A percentile compares a stretch with the other conserved stretches of the same genome.
Evolutionary conservation across 2,797 vertebrate species (phyloP).

Genomic region (Coccyzus lansbergi): DNA sequence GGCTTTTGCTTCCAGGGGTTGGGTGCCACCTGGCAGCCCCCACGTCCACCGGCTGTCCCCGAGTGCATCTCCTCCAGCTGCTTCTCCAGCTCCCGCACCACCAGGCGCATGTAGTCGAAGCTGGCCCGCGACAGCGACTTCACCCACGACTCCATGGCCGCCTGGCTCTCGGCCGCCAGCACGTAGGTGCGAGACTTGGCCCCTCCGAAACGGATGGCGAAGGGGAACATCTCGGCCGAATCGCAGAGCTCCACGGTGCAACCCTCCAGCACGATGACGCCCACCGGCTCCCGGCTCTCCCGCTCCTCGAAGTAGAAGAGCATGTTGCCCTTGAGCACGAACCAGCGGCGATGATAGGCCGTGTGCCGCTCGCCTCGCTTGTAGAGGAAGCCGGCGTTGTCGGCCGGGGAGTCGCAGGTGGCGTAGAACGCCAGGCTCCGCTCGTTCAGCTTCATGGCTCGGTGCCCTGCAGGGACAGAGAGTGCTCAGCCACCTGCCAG

Average conservation of each 20-base stretch:
- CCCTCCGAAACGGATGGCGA: constrained; percentile 89
- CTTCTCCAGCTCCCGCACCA: constrained; percentile 93
- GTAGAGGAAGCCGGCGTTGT: constrained; percentile 91
- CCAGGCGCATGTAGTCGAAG: constrained; percentile 94
- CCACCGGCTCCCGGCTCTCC: constrained; percentile 89
- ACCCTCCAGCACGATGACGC: constrained; percentile 93
- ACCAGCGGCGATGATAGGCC: constrained; percentile 94
- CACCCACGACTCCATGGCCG: constrained; percentile 94
- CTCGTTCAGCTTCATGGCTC: constrained; percentile 95
- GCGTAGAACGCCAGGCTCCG: constrained; percentile 93
- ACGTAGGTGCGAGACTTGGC: constrained; percentile 88
- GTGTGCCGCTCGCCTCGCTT: constrained; percentile 94
- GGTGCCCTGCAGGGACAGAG: neutral
- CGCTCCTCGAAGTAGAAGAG: constrained; percentile 98
- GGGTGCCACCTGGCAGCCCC: neutral
- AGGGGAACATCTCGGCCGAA: constrained; percentile 87
- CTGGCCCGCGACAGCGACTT: constrained; percentile 93
- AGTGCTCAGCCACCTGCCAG: neutral
- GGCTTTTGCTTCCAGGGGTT: neutral
- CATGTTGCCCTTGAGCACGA: constrained; percentile 96
- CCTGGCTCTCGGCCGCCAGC: constrained; percentile 91
- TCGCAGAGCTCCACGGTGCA: constrained; percentile 97
- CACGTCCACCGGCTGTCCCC: neutral
- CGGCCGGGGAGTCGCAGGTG: constrained; percentile 90
- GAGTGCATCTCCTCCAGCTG: constrained; percentile 89